Evolutionary conservation across 2,888 invertebrate genomes (phyloP).

Genomic region (Lymantria monacha): DNA sequence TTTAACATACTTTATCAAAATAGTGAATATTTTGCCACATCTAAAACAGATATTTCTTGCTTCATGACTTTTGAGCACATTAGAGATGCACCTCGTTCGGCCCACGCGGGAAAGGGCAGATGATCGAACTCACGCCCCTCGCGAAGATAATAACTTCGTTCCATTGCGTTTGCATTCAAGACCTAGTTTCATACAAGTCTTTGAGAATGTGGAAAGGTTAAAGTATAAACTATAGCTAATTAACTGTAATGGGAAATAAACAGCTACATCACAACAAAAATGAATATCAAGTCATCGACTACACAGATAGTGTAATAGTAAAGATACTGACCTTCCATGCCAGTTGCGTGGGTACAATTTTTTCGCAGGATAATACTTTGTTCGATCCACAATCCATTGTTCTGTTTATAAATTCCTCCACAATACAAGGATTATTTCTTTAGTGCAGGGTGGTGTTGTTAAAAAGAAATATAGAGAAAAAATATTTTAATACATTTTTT

Average conservation of each 20-base stretch:
- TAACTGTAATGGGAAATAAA: background rate
- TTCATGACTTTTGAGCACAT: conserved; percentile 15
- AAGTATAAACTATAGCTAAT: background rate
- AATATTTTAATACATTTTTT: no score
- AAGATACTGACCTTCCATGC: no score
- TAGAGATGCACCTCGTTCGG: conserved; percentile 46
- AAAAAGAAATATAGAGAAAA: no score
- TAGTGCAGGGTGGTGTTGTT: no score
- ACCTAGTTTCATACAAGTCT: conserved; percentile 9
- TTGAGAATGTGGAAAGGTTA: conserved; percentile 9
- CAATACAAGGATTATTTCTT: no score
- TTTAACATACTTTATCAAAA: no score
- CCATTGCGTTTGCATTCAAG: conserved; percentile 8
- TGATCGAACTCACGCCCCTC: conserved; percentile 43
- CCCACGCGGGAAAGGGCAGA: conserved; percentile 65
- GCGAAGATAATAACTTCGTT: conserved; percentile 35
- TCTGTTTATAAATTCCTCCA: no score
- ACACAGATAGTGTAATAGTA: no score
- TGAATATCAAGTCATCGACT: no score
- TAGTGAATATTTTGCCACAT: background rate
- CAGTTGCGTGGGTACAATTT: no score
- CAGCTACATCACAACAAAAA: background rate
- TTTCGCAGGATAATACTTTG: no score
- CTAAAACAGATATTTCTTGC: background rate
- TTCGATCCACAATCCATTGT: no score